Conservation (phyloP, 2,888 invertebrate species). For the Chydorus sphaericus region DNA sequence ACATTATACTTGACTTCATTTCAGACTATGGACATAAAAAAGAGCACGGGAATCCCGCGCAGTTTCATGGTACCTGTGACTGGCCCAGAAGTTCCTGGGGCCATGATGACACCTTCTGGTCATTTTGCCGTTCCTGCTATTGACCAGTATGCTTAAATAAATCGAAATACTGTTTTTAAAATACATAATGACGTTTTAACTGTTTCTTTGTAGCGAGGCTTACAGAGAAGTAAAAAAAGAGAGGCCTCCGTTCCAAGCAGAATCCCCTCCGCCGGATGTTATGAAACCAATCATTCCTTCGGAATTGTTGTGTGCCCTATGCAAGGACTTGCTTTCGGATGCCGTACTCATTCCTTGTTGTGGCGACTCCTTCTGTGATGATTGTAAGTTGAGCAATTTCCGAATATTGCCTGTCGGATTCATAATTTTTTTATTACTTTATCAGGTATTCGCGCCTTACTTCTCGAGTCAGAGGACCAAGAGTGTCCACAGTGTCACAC, state of each 20-base stretch:
- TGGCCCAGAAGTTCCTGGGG: conserved; percentile 74
- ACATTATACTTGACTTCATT: too few relatives aligned
- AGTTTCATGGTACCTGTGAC: conserved; percentile 92
- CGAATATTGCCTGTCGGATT: conserved; percentile 1
- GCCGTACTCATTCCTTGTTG: conserved; percentile 98
- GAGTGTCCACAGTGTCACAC: conserved; percentile 91
- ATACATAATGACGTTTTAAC: neutral
- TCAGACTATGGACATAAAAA: conserved; percentile 49
- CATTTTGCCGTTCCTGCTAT: conserved; percentile 76
- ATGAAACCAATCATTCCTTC: conserved; percentile 63
- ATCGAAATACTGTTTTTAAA: conserved; percentile 14
- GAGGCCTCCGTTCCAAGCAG: conserved; percentile 45
- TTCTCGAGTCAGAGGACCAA: conserved; percentile 85
- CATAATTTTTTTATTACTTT: conserved; percentile 18
- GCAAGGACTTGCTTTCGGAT: conserved; percentile 80
- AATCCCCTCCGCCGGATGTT: conserved; percentile 32
- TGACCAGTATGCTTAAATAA: conserved; percentile 50
- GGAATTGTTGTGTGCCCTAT: conserved; percentile 80
- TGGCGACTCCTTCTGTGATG: conserved; percentile 95
- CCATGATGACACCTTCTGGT: conserved; percentile 76
- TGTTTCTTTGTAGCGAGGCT: conserved; percentile 44
- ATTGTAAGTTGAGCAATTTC: conserved; percentile 46
- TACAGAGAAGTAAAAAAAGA: conserved; percentile 57
- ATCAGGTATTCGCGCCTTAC: conserved; percentile 67
- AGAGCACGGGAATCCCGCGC: conserved; percentile 92